Percentiles rank a stretch among this genome's conserved stretches.
These are phyloP conservation scores for Lepisosteus osseus DNA, from an alignment of 2,113 vertebrate species.

Conservation along the genomic window DNA sequence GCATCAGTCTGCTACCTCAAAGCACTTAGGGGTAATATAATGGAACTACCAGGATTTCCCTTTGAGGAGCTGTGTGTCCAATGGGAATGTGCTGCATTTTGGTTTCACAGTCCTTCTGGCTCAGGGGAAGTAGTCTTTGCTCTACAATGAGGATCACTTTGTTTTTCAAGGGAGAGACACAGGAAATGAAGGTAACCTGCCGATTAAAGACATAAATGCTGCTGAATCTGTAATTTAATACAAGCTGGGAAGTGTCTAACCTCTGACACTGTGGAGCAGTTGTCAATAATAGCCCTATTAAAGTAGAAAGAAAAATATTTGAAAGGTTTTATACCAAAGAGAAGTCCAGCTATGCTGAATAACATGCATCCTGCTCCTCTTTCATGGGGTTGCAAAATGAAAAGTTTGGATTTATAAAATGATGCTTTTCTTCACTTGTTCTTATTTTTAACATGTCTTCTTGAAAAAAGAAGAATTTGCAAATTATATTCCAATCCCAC, in stretches of 20 bases:
- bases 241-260: conserved; percentile 55
- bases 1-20: neutral
- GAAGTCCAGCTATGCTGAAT: too few relatives aligned
- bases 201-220: conserved; percentile 49
- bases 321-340: too few relatives aligned
- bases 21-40: neutral
- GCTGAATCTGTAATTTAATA: conserved; percentile 48
- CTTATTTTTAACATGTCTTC: too few relatives aligned
- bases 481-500: too few relatives aligned
- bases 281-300: conserved; percentile 27
- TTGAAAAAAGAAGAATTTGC: too few relatives aligned
- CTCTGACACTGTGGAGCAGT: conserved; percentile 43
- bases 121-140: conserved; percentile 32
- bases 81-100: neutral
- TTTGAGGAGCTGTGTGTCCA: neutral
- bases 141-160: conserved; percentile 15
- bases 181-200: conserved; percentile 38
- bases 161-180: conserved; percentile 31
- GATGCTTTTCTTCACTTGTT: too few relatives aligned
- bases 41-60: neutral
- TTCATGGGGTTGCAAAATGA: too few relatives aligned
- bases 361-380: too few relatives aligned
- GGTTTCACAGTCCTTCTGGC: conserved; percentile 7
- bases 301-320: too few relatives aligned
- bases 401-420: too few relatives aligned